Evolutionary conservation across 1,140 invertebrate species (phyloP).

Genomic region (Grapholita molesta): DNA sequence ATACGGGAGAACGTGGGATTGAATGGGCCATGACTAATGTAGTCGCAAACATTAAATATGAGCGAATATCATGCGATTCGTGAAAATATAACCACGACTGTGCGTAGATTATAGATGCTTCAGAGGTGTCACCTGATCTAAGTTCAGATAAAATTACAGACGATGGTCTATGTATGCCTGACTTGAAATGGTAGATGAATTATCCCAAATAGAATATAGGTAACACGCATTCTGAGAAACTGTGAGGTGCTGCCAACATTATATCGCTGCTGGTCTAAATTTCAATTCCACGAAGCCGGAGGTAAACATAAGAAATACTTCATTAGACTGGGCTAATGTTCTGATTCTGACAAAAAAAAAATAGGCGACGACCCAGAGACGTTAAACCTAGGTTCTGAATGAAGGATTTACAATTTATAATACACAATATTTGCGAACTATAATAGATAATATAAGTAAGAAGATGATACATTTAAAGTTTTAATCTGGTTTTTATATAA

Average conservation of each 20-base stretch:
- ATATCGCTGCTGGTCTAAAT: not conserved
- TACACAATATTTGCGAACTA: too few relatives aligned
- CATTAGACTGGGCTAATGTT: not conserved
- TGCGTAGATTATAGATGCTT: too few relatives aligned
- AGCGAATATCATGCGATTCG: not conserved
- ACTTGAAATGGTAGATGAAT: not conserved
- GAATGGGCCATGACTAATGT: not conserved
- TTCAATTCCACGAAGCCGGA: not conserved
- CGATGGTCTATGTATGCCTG: not conserved
- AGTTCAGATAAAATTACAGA: not conserved
- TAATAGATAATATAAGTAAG: too few relatives aligned
- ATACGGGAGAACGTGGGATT: slow-evolving; percentile 15
- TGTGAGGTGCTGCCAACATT: not conserved
- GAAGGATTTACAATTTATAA: too few relatives aligned
- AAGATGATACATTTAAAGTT: too few relatives aligned
- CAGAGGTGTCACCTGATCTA: too few relatives aligned
- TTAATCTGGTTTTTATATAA: too few relatives aligned
- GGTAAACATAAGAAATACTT: not conserved
- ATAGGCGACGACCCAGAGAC: too few relatives aligned
- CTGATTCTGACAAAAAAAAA: not conserved
- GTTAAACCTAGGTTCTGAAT: too few relatives aligned
- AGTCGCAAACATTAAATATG: not conserved
- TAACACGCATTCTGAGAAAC: slow-evolving; percentile 3
- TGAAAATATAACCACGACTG: too few relatives aligned
- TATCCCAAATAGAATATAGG: slow-evolving; percentile 2